phyloP scores from a whole-genome alignment of 2,797 vertebrate species.

The Valencia hispanica region DNA sequence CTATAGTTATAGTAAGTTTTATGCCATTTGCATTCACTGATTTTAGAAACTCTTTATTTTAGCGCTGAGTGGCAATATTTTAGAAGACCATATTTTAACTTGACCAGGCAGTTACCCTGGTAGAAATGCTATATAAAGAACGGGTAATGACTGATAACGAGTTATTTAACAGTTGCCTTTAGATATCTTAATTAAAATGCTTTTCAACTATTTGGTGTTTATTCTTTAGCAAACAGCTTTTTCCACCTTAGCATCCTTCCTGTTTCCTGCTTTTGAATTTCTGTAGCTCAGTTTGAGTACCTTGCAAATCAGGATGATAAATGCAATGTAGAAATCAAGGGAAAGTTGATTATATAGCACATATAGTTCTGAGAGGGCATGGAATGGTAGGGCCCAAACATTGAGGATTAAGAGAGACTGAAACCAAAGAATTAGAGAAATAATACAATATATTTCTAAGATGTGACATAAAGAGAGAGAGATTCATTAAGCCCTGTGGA shows the following conservation, averaged over 20 bases:
- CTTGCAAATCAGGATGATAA: background rate
- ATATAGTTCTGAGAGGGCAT: background rate
- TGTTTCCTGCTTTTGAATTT: background rate
- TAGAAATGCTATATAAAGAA: background rate
- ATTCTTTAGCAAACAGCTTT: background rate
- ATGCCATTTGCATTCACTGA: background rate
- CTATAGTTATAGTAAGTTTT: no score
- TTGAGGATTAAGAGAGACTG: background rate
- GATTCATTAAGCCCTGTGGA: background rate
- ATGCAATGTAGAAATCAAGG: background rate
- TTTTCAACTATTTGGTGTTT: background rate
- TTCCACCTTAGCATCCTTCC: background rate
- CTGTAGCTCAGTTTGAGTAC: background rate
- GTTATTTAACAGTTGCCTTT: background rate
- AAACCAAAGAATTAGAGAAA: background rate
- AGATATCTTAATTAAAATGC: background rate
- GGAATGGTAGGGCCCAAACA: background rate
- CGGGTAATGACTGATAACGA: background rate
- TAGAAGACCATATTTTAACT: background rate
- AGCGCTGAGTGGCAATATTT: background rate
- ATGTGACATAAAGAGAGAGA: background rate
- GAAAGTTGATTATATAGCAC: background rate
- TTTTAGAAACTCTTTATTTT: background rate
- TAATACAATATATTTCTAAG: background rate
- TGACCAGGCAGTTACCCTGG: background rate